Evolutionary conservation across 2,797 vertebrate genomes (phyloP).

Genomic region (Lutra lutra): DNA sequence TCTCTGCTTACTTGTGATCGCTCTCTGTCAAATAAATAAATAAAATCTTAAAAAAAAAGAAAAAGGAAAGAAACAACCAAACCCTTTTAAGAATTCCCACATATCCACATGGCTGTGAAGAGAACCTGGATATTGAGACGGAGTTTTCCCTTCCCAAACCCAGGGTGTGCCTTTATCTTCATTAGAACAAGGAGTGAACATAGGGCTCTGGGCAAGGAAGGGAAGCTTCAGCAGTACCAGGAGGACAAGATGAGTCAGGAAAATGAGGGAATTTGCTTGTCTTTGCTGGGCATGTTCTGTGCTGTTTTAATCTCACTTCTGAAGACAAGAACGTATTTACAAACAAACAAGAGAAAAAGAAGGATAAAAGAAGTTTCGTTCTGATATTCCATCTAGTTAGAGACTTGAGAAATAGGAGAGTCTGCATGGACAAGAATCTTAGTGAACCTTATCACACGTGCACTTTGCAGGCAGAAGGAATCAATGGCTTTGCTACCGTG

Average conservation of each 20-base stretch:
- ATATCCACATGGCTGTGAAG: not conserved
- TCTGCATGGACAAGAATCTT: not conserved
- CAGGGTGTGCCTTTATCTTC: not conserved
- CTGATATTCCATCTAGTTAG: not conserved
- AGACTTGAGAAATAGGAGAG: not conserved
- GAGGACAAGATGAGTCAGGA: rapidly evolving
- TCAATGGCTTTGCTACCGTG: not conserved
- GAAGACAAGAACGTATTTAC: not conserved
- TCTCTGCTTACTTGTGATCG: no score
- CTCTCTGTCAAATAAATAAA: no score
- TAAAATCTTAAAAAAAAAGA: no score
- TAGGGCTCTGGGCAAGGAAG: rapidly evolving
- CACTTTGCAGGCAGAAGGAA: not conserved
- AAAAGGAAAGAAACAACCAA: not conserved
- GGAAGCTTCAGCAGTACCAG: rapidly evolving
- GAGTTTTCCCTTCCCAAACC: not conserved
- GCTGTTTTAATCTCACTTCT: not conserved
- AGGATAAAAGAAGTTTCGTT: not conserved
- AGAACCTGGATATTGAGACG: not conserved
- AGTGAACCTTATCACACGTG: rapidly evolving
- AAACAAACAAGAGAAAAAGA: not conserved
- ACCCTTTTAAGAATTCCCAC: not conserved
- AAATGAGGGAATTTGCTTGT: not conserved
- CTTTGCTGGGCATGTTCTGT: not conserved
- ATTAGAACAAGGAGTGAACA: not conserved